Base-by-base conservation (phyloP, 2,888 invertebrate species). In the Falcaria lacertinaria region DNA sequence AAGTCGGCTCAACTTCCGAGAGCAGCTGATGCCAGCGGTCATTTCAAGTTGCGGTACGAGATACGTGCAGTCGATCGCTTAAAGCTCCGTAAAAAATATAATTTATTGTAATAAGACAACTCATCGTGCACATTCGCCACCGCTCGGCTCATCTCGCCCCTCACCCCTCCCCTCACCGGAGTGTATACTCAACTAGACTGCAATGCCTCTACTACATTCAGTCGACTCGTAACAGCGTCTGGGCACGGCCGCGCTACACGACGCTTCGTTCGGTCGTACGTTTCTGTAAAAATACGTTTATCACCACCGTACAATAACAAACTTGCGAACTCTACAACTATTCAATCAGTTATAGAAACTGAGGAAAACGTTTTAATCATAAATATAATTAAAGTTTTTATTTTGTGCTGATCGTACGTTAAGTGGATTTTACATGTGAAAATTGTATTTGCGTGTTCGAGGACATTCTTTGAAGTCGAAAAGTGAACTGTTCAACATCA, bases 101-200 rank as follows among this genome's bases (percentile, higher is more conserved):
- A 87, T 86, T 86, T 87, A 85, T 86, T 87, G 80, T 87, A 86
- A 86, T 87, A 86, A 84, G 82, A n/a, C n/a, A 6, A 22, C 6
- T 80, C 80, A 71, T 88, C 89, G 90, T 82, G 83, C 79, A 76
- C 80, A 78, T 78, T 89, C 89, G 90, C 85, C 82, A 78, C 80
- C 71, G 72, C 75, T 90, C 90, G 89, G 84, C 73, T 76, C 80
- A 75, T 79, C 81, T 70, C 72, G 68, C 68, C 78, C 75, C 78
- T 67, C 79, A 57, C 78, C 74, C 74, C 61, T 49, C 65, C 74
- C 78, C 77, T 61, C 79, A 52, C 63, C 73, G 63, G 63, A 76
- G 61, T 72, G 78, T 80, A 80, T 75, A 87, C 79, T 77, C 79
- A 70, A 79, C 82, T 75, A 78, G 70, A 79, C 83, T 83, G 84